Evolutionary conservation across 2,888 invertebrate species (phyloP), one percentile per base, ranked within the genome.

Genomic region (Mechanitis messenoides): DNA sequence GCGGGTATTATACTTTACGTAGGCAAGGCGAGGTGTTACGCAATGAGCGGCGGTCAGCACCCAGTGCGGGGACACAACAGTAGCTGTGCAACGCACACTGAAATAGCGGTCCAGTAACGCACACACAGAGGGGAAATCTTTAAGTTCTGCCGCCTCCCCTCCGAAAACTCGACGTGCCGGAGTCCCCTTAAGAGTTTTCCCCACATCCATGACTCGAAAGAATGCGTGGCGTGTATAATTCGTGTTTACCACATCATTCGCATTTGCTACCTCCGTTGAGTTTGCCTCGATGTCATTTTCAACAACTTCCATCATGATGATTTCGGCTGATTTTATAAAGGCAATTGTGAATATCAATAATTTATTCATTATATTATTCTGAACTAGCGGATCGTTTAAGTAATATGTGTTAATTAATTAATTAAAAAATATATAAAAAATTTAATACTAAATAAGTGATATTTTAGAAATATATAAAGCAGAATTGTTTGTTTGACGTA

Each of bases 31-130:
- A 54, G 83, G 69, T 20, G 78, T 61, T 12, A 84, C 75, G 74
- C 88, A 89, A 76, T 87, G 87, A 50, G 84, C 88, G 33, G 88
- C 87, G 35, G 88, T 87, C 60, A 89, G 76, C 72, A 69, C 85
- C 87, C 87, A 88, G 72, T 77, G 79, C 65, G 74, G 57, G 56
- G 79, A 69, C 66, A 89, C 65, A 65, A 83, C 79, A 7, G 82
- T 65, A 63, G 71, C 82, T 56, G 85, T 81, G 76, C 88, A 87
- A 55, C 80, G 75, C 72, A 79, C 62, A n/a, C 62, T 31, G 78
- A 79, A 76, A 73, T 76, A 78, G 50, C 81, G 79, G 75, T 86
- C 86, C 50, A 84, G 70, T 67, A 87, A 75, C 63, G 78, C 81
- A 71, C 83, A 81, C 60, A 72, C 77, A 7, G 75, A 71, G 12